Conservation (phyloP, 2,797 vertebrate genomes). For the Manis crassicaudata region DNA sequence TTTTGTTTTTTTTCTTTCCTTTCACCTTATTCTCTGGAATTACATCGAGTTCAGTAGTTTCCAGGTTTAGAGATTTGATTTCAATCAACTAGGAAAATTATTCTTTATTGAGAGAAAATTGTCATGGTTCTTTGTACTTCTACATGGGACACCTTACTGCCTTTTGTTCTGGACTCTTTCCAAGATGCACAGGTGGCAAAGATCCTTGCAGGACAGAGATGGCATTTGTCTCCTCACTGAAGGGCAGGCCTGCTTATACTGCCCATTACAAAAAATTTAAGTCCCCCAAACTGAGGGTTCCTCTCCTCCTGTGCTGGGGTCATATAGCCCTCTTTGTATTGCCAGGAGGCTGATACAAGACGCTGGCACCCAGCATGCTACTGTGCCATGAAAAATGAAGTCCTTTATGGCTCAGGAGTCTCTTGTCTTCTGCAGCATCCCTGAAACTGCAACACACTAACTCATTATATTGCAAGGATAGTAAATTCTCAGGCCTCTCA, state of each 20-base stretch:
- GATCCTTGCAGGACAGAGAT: neutral
- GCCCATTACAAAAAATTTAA: neutral
- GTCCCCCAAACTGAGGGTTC: neutral
- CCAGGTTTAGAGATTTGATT: neutral
- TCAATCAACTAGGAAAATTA: neutral
- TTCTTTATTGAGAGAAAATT: neutral
- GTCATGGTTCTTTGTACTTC: neutral
- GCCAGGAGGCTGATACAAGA: neutral
- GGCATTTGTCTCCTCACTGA: neutral
- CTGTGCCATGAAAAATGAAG: neutral
- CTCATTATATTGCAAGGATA: neutral
- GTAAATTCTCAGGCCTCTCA: neutral
- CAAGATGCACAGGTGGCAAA: neutral
- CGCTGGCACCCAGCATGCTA: no score
- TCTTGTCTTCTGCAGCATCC: neutral
- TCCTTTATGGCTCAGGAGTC: neutral
- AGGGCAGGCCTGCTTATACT: neutral
- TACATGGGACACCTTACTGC: neutral
- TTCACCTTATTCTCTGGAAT: conserved; percentile 44
- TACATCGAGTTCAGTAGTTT: neutral
- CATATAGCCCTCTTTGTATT: neutral
- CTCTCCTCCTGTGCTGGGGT: neutral
- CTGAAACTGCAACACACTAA: neutral
- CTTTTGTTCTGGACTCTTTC: neutral
- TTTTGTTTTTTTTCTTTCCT: neutral